Evolutionary conservation across 2,888 invertebrate species (phyloP), one percentile per base, ranked within the genome.

Genomic region (Phania funesta): DNA sequence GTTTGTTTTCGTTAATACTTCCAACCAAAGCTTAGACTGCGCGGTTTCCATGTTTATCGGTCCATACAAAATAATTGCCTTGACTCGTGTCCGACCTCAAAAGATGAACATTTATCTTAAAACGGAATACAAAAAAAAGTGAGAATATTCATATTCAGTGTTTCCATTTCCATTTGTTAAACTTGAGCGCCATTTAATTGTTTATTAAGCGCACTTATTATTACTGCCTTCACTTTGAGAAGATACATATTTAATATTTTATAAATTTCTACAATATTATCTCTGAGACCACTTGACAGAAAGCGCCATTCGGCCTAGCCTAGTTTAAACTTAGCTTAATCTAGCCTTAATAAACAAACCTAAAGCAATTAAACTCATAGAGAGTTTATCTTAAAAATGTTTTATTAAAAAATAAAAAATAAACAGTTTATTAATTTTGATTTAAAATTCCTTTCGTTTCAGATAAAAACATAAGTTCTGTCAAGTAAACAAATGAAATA

Each of bases 401-500:
- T 46, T 35, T 70, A 29, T 80, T 32, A 46, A 56, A 56, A 65
- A 29, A 52, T 22, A 73, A 29, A 20, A 52, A 58, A 73, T 67
- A 71, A 71, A 65, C 11, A 32, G 29, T 24, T 52, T 60, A 68
- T 54, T 77, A 67, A 38, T 32, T 77, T 35, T 81, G 29, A 26
- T 74, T 68, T 65, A 9, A 41, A 52, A 65, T 67, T 77, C 74
- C 70, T 82, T 78, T 82, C 77, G 48, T 82, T 82, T 20, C 82
- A 82, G 82, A 82, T 82, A 82, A 82, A 78, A 58, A 50, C 11
- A 18, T 22, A 44, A 35, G 20, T 65, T 60, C 54, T 29, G 44
- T 52, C 60, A 73, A 82, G 81, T 77, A 82, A 82, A 77, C 81
- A 77, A 82, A 82, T 64, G 50, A 56, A 64, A 13, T 18, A 41